Evolutionary conservation across 2,113 vertebrate genomes (phyloP), one percentile per base, ranked within the genome.

Genomic region (Pteropus alecto): DNA sequence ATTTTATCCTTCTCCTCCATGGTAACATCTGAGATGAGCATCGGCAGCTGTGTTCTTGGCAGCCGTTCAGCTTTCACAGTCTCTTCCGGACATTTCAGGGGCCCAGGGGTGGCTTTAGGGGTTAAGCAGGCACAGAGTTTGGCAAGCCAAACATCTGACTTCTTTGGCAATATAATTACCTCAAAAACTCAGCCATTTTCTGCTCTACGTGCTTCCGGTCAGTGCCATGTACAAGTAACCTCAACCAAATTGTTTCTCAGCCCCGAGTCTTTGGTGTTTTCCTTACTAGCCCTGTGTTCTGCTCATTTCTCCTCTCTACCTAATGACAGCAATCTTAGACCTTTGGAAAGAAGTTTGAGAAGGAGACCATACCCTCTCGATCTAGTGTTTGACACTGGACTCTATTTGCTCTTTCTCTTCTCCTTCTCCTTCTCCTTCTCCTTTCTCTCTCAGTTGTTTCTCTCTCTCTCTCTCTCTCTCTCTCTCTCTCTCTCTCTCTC

Each of bases 381-480:
- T n/a, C 33, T 48, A 7, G n/a, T 14, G 10, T 56, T 65, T 26
- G 24, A 78, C 30, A 22, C 24, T 56, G 67, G 33, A 22, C 58
- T 28, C 30, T 12, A 48, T 54, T 60, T 61, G 26, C 5, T n/a
- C 6, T 12, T 14, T 46, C 14, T 33, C 19, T 4, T 18, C 3
- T 0, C 15, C 38, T 15, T 0, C 2, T 48, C 8, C 13, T 4
- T 3, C 2, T 3, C 0, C 6, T 9, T 13, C 3, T 3, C 8
- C 18, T 38, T 3, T 3, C 3, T 38, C 38, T 38, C 38, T 38
- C 38, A n/a, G n/a, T 12, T 12, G 28, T 18, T 1, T 24, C 26
- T 19, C 9, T 24, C 18, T 24, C 0, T 11, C 41, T 24, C 2
- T 15, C 2, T 5, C 2, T 21, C 14, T 14, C 15, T 12, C 30